Percentiles rank a stretch among this genome's conserved stretches.
phyloP scores from a whole-genome alignment of 1,140 invertebrate species.

The Drosophila biarmipes region DNA sequence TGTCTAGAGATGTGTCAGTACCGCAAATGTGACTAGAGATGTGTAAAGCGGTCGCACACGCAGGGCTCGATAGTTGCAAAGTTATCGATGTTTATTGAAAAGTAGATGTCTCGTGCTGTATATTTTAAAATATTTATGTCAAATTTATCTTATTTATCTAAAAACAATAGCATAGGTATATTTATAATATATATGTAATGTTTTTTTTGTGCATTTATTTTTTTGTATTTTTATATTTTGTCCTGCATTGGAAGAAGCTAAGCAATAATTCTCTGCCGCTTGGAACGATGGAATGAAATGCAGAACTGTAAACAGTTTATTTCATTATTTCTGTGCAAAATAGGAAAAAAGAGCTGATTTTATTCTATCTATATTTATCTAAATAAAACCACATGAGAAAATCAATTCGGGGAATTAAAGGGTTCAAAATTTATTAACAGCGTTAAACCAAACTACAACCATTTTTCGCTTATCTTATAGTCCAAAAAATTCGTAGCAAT shows the following conservation, averaged over 20 bases:
- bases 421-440: slow-evolving; percentile 35
- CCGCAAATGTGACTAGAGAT: neutral
- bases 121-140: neutral
- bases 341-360: neutral
- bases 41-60: neutral
- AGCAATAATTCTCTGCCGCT: neutral
- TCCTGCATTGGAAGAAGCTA: neutral
- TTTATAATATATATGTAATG: too few relatives aligned
- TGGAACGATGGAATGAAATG: neutral
- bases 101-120: neutral
- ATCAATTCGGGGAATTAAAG: neutral
- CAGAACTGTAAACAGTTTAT: neutral
- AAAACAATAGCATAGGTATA: too few relatives aligned
- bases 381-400: neutral
- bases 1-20: slow-evolving; percentile 18
- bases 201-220: too few relatives aligned
- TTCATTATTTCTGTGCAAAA: neutral
- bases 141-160: too few relatives aligned
- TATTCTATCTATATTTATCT: neutral
- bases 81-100: neutral
- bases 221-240: too few relatives aligned
- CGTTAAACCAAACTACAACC: slow-evolving; percentile 36
- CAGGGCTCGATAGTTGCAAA: neutral
- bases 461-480: slow-evolving; percentile 22
- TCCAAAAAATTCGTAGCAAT: slow-evolving; percentile 33